A percentile compares a stretch with the other conserved stretches of the same genome.
Conservation (phyloP, 2,797 vertebrate genomes). For the Sebastes variabilis region DNA sequence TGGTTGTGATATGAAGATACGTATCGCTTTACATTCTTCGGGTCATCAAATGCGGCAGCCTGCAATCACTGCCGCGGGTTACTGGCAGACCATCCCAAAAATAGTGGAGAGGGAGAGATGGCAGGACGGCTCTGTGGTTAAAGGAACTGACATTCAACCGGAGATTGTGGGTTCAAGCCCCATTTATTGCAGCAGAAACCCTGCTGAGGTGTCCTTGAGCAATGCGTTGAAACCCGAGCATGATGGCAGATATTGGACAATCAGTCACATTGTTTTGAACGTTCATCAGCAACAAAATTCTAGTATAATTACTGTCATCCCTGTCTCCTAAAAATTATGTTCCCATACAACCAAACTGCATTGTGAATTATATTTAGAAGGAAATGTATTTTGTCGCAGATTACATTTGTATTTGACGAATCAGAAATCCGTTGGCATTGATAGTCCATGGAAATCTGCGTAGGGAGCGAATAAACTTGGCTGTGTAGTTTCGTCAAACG, state of each 20-base stretch:
- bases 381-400: too few relatives aligned
- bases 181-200: background rate
- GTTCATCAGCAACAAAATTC: too few relatives aligned
- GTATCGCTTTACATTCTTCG: constrained; percentile 51
- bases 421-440: too few relatives aligned
- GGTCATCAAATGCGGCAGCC: constrained; percentile 46
- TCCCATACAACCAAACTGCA: too few relatives aligned
- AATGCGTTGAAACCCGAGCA: background rate
- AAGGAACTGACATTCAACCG: constrained; percentile 25
- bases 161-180: constrained; percentile 1
- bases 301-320: too few relatives aligned
- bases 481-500: too few relatives aligned
- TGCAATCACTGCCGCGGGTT: constrained; percentile 47
- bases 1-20: constrained; percentile 60
- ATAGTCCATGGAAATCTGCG: too few relatives aligned
- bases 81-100: constrained; percentile 25
- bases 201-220: constrained; percentile 22
- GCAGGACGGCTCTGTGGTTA: constrained; percentile 33
- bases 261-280: too few relatives aligned
- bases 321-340: too few relatives aligned
- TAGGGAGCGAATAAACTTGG: too few relatives aligned
- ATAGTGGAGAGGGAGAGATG: constrained; percentile 31
- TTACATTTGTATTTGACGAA: too few relatives aligned
- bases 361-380: too few relatives aligned
- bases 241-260: background rate